Conservation (phyloP, 1,140 invertebrate species). For the Planococcus citri region DNA sequence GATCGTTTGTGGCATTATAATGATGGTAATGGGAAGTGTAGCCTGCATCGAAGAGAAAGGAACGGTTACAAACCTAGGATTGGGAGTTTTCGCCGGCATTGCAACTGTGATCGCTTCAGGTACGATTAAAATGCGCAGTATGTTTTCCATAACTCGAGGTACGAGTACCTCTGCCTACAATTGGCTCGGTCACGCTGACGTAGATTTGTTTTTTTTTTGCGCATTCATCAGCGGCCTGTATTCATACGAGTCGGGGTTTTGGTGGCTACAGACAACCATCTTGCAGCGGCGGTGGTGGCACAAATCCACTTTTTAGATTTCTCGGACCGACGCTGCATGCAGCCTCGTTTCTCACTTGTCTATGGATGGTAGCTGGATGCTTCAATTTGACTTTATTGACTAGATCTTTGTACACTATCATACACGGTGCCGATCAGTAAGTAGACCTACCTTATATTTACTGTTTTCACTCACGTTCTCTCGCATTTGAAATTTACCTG, state of each 20-base stretch:
- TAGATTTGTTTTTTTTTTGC: neutral
- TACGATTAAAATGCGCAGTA: constrained; percentile 28
- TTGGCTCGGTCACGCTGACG: too few relatives aligned
- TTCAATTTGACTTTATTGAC: constrained; percentile 25
- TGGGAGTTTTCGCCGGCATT: constrained; percentile 45
- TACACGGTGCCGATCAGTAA: neutral
- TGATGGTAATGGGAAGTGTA: constrained; percentile 47
- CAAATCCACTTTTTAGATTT: constrained; percentile 33
- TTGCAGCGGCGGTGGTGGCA: constrained; percentile 30
- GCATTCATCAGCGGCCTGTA: constrained; percentile 32
- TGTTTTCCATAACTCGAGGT: neutral
- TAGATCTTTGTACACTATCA: constrained; percentile 18
- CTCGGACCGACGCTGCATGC: constrained; percentile 36
- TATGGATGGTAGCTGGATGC: constrained; percentile 38
- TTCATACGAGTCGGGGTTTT: constrained; percentile 36
- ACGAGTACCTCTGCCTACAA: too few relatives aligned
- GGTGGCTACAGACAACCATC: constrained; percentile 37
- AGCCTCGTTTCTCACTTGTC: constrained; percentile 35
- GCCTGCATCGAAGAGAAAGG: constrained; percentile 47
- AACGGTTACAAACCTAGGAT: constrained; percentile 41
- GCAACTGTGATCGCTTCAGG: constrained; percentile 45
- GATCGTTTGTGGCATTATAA: constrained; percentile 49
- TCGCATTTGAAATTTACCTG: too few relatives aligned
- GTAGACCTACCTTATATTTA: neutral
- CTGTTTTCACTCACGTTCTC: too few relatives aligned